phyloP scores from a whole-genome alignment of 1,140 invertebrate species.

The Ladona fulva region DNA sequence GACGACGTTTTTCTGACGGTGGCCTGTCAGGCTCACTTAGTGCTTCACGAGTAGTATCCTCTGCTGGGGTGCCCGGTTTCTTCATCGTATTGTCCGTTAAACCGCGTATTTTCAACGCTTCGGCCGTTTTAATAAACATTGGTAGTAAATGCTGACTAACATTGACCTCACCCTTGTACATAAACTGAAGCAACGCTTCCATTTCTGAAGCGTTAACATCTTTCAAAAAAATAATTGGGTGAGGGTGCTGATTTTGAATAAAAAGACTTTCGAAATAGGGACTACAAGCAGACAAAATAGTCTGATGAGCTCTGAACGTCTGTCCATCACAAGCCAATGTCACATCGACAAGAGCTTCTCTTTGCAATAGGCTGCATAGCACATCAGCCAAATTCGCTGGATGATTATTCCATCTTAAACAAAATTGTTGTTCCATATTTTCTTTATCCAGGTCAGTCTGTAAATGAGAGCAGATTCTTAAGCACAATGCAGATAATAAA shows the following conservation, averaged over 20 bases:
- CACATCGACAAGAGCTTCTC: constrained; percentile 82
- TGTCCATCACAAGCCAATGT: constrained; percentile 87
- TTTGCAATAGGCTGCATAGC: constrained; percentile 70
- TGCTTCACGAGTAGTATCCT: neutral
- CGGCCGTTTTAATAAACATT: constrained; percentile 82
- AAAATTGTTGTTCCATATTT: constrained; percentile 84
- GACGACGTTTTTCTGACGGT: neutral
- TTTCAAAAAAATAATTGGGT: constrained; percentile 86
- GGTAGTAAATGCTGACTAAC: constrained; percentile 77
- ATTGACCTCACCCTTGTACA: constrained; percentile 87
- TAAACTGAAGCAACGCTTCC: constrained; percentile 77
- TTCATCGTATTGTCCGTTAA: constrained; percentile 68
- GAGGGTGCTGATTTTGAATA: constrained; percentile 79
- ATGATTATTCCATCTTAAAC: constrained; percentile 90
- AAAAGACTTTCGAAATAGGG: constrained; percentile 92
- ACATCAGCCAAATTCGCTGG: constrained; percentile 81
- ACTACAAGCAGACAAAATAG: constrained; percentile 86
- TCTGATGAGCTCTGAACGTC: constrained; percentile 86
- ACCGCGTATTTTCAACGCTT: constrained; percentile 81
- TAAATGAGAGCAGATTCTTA: no score
- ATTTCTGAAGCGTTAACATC: constrained; percentile 80
- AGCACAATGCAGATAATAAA: no score
- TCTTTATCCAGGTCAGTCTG: neutral
- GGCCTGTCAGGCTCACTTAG: neutral
- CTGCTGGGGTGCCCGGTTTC: neutral